Conservation (phyloP, 2,888 invertebrate genomes). For the Lepidocyrtoides sp. region DNA sequence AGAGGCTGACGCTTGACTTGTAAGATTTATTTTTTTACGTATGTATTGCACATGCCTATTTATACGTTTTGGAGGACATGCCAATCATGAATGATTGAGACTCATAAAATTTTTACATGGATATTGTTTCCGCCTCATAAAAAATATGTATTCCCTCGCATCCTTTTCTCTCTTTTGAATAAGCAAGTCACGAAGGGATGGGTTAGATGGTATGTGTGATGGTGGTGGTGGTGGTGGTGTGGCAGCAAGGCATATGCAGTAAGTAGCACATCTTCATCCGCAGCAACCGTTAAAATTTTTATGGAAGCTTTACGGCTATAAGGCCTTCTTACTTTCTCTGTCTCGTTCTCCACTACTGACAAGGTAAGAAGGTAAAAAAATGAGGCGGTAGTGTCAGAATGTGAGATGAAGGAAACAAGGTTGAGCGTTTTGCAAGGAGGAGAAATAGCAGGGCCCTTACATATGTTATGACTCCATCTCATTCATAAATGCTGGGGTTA, state of each 20-base stretch:
- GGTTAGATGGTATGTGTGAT: background rate
- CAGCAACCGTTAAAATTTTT: conserved; percentile 27
- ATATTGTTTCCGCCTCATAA: conserved; percentile 53
- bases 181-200: background rate
- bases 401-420: background rate
- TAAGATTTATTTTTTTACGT: background rate
- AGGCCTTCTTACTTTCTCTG: background rate
- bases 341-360: background rate
- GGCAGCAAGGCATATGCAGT: background rate
- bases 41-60: background rate
- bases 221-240: background rate
- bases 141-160: background rate
- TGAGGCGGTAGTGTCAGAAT: background rate
- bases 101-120: conserved; percentile 61
- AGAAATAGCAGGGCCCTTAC: background rate
- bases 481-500: conserved; percentile 21
- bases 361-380: background rate
- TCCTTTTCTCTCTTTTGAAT: background rate
- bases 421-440: background rate
- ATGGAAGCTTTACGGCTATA: conserved; percentile 23
- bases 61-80: background rate
- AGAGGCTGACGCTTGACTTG: too few species aligned
- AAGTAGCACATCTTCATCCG: conserved; percentile 21
- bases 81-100: conserved; percentile 70
- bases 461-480: background rate